Evolutionary conservation across 1,140 invertebrate genomes (phyloP), one percentile per base, ranked within the genome.

Genomic region (Patella vulgata): DNA sequence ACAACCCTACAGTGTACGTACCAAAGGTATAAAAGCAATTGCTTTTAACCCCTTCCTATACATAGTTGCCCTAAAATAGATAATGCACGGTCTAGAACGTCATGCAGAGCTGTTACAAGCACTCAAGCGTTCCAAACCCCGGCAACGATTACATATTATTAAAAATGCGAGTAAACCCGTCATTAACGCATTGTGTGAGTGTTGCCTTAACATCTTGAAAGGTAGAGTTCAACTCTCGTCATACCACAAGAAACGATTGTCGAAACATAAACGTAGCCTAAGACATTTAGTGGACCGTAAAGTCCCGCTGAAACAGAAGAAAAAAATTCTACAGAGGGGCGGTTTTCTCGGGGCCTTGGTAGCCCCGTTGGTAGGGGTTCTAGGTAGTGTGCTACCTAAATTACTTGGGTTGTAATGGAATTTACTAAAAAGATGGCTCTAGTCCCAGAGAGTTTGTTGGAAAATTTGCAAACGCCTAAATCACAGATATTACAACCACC

Each of bases 201-300:
- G 56, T 27, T n/a, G 43, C 21, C 19, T 59, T 1, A 59, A 59
- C 44, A 21, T 59, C 9, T 48, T 59, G 36, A 59, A 59, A 48
- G 56, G 56, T 19, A 27, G 48, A 14, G 56, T 59, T 11, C 43
- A 17, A 19, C 30, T 59, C 12, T 23, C 56, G 1, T 28, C 2
- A 21, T 19, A 28, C 25, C 53, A 55, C 33, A 55, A 55, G 21
- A 40, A 19, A 21, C 31, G 39, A 23, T 39, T 55, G 36, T 23
- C 8, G 39, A 44, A 33, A 33, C 44, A 58, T 27, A 58, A 46
- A 30, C 5, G 44, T 23, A 12, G 28, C 42, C 31, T 58, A 17
- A 39, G 42, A 14, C 8, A 25, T 12, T 17, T 59, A 28, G 46
- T 19, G 9, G 23, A 39, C 5, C 46, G 11, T 19, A 46, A 33